phyloP scores from a whole-genome alignment of 2,113 vertebrate species.

The Lepisosteus osseus region DNA sequence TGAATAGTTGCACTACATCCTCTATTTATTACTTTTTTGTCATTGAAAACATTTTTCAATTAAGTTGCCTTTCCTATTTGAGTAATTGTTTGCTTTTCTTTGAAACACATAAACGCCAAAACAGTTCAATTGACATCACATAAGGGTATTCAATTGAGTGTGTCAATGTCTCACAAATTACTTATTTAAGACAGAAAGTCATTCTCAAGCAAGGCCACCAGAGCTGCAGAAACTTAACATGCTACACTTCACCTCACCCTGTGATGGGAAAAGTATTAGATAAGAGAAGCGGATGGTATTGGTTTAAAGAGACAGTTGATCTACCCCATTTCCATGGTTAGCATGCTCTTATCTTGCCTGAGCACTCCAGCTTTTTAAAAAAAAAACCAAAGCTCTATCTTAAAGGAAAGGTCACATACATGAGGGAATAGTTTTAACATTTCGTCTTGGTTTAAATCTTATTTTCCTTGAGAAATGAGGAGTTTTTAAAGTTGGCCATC shows the following conservation, averaged over 20 bases:
- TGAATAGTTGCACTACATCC: no score
- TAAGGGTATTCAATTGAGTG: no score
- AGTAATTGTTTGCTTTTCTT: no score
- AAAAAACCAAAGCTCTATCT: not conserved
- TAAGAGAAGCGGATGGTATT: not conserved
- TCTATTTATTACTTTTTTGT: no score
- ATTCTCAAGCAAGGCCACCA: not conserved
- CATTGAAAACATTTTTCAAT: no score
- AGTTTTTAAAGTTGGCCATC: no score
- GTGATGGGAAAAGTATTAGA: not conserved
- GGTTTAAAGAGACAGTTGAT: not conserved
- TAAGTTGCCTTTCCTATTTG: no score
- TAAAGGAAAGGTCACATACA: not conserved
- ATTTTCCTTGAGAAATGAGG: not conserved
- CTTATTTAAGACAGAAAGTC: not conserved
- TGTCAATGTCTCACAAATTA: not conserved
- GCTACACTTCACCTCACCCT: not conserved
- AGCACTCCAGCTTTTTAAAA: conserved; percentile 1
- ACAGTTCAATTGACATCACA: no score
- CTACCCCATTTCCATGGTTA: not conserved
- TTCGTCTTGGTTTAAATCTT: not conserved
- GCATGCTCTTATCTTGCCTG: not conserved
- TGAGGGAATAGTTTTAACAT: not conserved
- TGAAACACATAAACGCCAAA: no score
- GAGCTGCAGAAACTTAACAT: not conserved